Base-by-base conservation (phyloP, 2,888 invertebrate genomes). In the Ormyrus pomaceus region DNA sequence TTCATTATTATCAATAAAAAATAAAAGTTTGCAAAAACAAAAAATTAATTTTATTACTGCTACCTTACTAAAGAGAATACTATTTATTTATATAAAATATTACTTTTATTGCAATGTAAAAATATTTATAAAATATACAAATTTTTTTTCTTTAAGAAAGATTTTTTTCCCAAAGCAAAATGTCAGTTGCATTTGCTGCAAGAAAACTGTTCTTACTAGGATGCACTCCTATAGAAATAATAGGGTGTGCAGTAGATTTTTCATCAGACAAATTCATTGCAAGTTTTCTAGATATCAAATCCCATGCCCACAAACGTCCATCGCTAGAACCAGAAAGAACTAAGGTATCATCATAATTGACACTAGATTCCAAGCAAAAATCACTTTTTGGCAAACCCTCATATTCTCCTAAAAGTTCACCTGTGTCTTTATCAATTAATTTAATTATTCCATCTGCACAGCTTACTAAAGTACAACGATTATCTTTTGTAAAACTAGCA, bases 311-410 rank as follows among this genome's bases (percentile, higher is more conserved):
- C 6, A 98, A 92, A 84, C 93, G 93, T 0, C 99, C 99, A 81
- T 96, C 95, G 11, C 95, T 95, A 0, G 98, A 98, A 0, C 99
- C 99, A 34, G 97, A 96, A 61, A 99, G 91, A 64, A 99, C 94
- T 85, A 95, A 95, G 66, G 95, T 95, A 89, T 99, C 99, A 83
- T 94, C 95, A 75, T 94, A 92, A 89, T 96, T 95, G 0, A 98
- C 93, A 73, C 95, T 95, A 88, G 96, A 96, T 91, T 99, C 98
- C 62, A 99, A 93, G 86, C 95, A 95, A 89, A 95, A 96, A 87
- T 98, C 96, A 82, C 93, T 94, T 70, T 95, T 95, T 82, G 92
- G 92, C 88, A 99, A 98, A 0, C 98, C 99, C 34, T 92, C 92
- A 87, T 96, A 99, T 77, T 95, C 95, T 34, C 94, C 93, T 0